A percentile compares a stretch with the other conserved stretches of the same genome.
These are phyloP conservation scores for Chelonoidis abingdonii DNA, from an alignment of 2,113 vertebrate genomes.

Conservation along the genomic window DNA sequence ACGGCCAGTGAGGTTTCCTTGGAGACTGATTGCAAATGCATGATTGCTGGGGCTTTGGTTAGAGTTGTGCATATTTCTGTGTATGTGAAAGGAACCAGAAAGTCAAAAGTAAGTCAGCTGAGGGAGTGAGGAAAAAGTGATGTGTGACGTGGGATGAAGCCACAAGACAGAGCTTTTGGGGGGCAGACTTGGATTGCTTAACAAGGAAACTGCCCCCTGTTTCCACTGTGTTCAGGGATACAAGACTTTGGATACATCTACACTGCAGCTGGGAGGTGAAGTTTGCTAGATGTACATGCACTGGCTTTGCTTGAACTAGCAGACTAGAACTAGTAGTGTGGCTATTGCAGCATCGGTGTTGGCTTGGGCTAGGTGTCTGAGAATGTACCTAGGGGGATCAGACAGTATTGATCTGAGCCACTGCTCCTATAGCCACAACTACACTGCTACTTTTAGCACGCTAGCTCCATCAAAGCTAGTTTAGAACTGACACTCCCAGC, in stretches of 20 bases:
- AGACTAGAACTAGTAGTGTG: background rate
- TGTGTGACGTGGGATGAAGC: fast-evolving
- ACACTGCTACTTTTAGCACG: background rate
- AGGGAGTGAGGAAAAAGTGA: background rate
- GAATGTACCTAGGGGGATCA: background rate
- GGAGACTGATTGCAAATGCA: background rate
- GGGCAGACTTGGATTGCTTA: background rate
- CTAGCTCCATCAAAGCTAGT: background rate
- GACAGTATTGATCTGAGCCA: background rate
- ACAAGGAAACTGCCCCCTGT: background rate
- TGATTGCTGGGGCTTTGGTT: background rate
- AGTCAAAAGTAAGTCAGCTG: background rate
- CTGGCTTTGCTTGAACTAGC: background rate
- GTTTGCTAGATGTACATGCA: background rate
- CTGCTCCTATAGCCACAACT: background rate
- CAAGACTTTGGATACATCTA: background rate
- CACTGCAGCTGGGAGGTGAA: too few species aligned
- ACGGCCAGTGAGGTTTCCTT: background rate
- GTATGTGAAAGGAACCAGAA: background rate
- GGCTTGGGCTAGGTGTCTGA: background rate
- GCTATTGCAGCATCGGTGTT: background rate
- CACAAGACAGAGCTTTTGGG: background rate
- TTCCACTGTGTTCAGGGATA: background rate
- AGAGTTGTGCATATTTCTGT: background rate
- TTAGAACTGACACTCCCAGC: background rate